Base-by-base conservation (phyloP, 2,888 invertebrate species). In the Leucania comma region DNA sequence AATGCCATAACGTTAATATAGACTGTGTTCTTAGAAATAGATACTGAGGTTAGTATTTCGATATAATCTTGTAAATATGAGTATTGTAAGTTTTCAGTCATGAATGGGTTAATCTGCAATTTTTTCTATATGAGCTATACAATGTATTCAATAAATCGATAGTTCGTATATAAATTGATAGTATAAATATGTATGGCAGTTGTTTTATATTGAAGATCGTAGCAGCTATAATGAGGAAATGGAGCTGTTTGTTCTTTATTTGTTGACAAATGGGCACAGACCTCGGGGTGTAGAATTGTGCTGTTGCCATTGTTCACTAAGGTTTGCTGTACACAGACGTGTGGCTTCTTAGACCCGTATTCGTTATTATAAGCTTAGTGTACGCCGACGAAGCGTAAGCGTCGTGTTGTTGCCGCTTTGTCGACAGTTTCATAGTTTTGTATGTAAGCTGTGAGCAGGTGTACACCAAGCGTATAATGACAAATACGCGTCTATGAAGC, bases 11-110 rank as follows among this genome's bases (percentile, higher is more conserved):
- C 64, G 67, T 72, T 6, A 17, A 42, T 14, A 42, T 17, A 42
- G 59, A 69, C 80, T 64, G 67, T 81, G 67, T 78, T 81, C 72
- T 63, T 76, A 76, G 60, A 4, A 20, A 50, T 66, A 75, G 57
- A 63, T 10, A 48, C 48, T 59, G 35, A 67, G 46, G 58, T 26
- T 42, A 64, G 14, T 68, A 59, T 69, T 75, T 75, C 66, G 56
- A 50, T 50, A 57, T 12, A 24, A 24, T 46, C 60, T 59, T 79
- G 79, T 79, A 81, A 57, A 79, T 79, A 79, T 46, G 4, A 62
- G 56, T 68, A 65, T 62, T 10, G 20, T 70, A 56, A 68, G n/a
- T 66, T 50, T 58, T 81, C 51, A 48, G 66, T 51, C 46, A 51
- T 50, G 32, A 20, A 14, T 53, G 60, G 35, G 26, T 32, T 32